A percentile compares a stretch with the other conserved stretches of the same genome.
Conservation (phyloP, 2,888 invertebrate species). For the Strigamia maritima region DNA sequence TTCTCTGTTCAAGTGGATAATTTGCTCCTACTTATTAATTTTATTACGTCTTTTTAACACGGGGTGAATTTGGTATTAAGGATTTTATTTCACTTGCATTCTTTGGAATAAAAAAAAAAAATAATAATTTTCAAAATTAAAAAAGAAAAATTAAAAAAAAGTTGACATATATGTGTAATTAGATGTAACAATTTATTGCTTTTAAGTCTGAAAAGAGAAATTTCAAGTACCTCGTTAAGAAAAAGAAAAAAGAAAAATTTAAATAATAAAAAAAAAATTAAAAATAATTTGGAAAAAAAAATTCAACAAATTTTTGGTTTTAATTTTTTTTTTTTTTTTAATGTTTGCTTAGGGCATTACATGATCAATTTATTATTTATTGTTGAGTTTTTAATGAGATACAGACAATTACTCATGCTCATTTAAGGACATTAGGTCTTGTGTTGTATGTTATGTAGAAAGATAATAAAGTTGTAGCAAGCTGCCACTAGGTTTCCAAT, state of each 20-base stretch:
- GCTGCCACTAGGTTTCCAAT: too few relatives aligned
- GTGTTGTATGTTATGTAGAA: too few relatives aligned
- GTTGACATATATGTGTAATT: background rate
- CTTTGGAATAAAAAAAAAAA: background rate
- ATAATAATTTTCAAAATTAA: background rate
- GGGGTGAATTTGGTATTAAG: background rate
- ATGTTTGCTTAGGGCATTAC: background rate
- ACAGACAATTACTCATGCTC: background rate
- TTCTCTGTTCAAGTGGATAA: background rate
- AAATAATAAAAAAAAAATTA: background rate
- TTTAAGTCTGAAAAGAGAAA: background rate
- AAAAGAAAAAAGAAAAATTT: background rate
- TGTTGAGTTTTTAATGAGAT: background rate
- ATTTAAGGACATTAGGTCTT: background rate
- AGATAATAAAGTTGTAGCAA: too few relatives aligned
- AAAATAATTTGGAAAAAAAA: too few relatives aligned
- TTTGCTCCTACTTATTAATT: conserved; percentile 5
- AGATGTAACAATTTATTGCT: conserved; percentile 3
- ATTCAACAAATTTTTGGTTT: too few relatives aligned
- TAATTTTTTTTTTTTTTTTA: background rate
- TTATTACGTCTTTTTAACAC: conserved; percentile 11
- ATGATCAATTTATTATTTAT: background rate
- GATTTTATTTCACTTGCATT: background rate
- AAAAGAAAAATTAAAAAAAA: background rate
- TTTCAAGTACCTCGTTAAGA: background rate